Evolutionary conservation across 2,888 invertebrate genomes (phyloP).

Genomic region (Physocephala rufipes): DNA sequence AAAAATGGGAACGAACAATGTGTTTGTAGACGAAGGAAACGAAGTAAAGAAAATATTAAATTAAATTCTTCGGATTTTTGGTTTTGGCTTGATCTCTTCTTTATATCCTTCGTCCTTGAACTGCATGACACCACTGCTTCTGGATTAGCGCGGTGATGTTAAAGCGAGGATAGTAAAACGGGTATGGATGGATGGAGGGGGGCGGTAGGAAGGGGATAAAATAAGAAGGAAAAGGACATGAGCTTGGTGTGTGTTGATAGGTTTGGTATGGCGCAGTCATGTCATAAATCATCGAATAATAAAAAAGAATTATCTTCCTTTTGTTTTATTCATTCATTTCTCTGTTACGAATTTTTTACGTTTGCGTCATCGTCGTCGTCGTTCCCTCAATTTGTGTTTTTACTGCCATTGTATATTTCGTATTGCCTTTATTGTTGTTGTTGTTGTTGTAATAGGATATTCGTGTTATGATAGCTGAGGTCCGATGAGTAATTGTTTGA

Average conservation of each 20-base stretch:
- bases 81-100: too few species aligned
- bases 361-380: not conserved
- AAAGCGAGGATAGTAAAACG: not conserved
- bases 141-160: not conserved
- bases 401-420: not conserved
- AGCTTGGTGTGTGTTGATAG: too few species aligned
- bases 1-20: conserved; percentile 5
- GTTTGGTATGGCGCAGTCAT: not conserved
- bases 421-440: conserved; percentile 1
- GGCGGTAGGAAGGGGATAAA: not conserved
- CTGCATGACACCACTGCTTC: not conserved
- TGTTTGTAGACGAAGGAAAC: conserved; percentile 2
- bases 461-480: not conserved
- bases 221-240: too few species aligned
- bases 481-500: conserved; percentile 6
- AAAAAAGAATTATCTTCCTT: not conserved
- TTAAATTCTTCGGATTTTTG: not conserved
- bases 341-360: not conserved
- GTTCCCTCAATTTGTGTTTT: not conserved
- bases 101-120: too few species aligned
- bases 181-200: not conserved
- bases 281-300: conserved; percentile 21
- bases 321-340: not conserved
- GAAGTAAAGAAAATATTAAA: conserved; percentile 19
- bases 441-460: not conserved